These are phyloP conservation scores for Nothura maculosa DNA, from an alignment of 2,797 vertebrate genomes.

Conservation along the genomic window DNA sequence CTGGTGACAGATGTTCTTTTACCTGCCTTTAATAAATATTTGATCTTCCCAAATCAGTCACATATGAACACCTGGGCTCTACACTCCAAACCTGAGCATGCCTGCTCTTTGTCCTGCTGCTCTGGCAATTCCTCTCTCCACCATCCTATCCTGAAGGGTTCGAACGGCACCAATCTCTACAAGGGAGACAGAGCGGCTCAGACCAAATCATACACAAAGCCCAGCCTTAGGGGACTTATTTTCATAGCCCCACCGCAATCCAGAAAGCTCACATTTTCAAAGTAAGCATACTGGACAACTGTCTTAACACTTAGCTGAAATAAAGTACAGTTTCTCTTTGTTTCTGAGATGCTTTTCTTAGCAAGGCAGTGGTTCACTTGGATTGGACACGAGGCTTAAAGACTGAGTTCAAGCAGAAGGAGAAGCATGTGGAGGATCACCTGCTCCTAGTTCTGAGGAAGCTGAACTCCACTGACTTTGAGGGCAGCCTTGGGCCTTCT, in stretches of 20 bases:
- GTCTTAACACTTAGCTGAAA: neutral
- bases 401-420: neutral
- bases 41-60: neutral
- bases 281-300: neutral
- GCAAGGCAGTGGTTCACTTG: neutral
- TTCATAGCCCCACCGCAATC: neutral
- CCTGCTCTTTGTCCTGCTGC: neutral
- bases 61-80: neutral
- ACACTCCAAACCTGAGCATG: neutral
- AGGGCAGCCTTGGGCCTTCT: neutral
- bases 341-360: neutral
- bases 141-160: neutral
- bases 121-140: neutral
- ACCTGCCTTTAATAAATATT: slow-evolving; percentile 27
- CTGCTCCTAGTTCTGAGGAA: neutral
- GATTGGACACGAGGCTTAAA: neutral
- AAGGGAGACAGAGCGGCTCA: neutral
- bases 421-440: neutral
- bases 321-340: neutral
- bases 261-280: neutral
- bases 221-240: neutral
- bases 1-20: neutral
- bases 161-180: neutral
- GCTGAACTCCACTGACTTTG: neutral
- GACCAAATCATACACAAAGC: neutral